These are phyloP conservation scores for Leucophenga maculata DNA, from an alignment of 2,888 invertebrate species.

Conservation along the genomic window DNA sequence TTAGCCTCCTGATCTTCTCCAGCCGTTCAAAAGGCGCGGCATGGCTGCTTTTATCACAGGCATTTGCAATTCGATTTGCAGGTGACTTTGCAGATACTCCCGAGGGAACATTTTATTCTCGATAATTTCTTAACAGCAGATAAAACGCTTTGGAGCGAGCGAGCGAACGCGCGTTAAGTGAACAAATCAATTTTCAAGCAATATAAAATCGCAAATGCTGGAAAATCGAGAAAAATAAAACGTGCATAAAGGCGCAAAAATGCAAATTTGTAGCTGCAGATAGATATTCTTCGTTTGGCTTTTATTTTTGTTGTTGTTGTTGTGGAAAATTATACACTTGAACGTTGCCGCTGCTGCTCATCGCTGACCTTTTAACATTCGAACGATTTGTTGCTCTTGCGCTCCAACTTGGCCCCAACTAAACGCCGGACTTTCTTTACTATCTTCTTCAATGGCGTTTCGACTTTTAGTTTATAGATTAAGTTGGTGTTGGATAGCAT, in stretches of 20 bases:
- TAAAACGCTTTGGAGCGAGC: too few species aligned
- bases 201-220: slow-evolving; percentile 30
- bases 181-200: slow-evolving; percentile 59
- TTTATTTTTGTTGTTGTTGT: slow-evolving; percentile 19
- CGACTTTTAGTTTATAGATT: slow-evolving; percentile 11
- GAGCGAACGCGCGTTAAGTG: slow-evolving; percentile 51
- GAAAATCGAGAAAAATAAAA: slow-evolving; percentile 4
- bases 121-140: too few species aligned
- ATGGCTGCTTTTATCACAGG: background rate
- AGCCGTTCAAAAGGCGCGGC: background rate
- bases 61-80: slow-evolving; percentile 12
- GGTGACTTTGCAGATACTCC: slow-evolving; percentile 28
- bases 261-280: slow-evolving; percentile 50
- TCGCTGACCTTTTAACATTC: slow-evolving; percentile 18
- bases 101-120: too few species aligned
- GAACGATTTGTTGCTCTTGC: background rate
- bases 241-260: slow-evolving; percentile 57
- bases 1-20: background rate
- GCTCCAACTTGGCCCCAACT: background rate
- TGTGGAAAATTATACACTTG: slow-evolving; percentile 27
- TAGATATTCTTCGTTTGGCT: too few species aligned
- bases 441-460: background rate
- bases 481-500: slow-evolving; percentile 4
- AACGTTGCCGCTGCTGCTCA: slow-evolving; percentile 26
- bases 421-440: background rate